These are phyloP conservation scores for Mellivora capensis DNA, from an alignment of 2,113 vertebrate genomes.

Conservation along the genomic window DNA sequence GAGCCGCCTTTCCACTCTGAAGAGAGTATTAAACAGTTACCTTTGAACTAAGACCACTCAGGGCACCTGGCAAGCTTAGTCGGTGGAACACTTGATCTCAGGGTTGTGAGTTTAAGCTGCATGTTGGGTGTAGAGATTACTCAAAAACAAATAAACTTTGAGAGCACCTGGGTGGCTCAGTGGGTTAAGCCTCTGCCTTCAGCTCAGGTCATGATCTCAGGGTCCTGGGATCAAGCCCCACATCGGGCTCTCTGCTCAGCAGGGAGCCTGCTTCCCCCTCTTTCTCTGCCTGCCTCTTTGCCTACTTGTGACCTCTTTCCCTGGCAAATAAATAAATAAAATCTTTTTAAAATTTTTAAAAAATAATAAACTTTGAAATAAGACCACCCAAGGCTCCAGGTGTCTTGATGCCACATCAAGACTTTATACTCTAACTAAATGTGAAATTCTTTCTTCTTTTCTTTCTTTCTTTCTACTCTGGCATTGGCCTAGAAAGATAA, in stretches of 20 bases:
- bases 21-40: not conserved
- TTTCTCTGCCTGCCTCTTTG: no score
- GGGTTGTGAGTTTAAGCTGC: not conserved
- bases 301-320: no score
- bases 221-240: no score
- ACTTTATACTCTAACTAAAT: not conserved
- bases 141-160: not conserved
- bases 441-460: not conserved
- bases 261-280: no score
- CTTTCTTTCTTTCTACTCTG: not conserved
- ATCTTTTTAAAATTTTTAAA: no score
- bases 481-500: not conserved
- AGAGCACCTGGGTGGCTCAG: no score
- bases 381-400: not conserved
- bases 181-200: no score
- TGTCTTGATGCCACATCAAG: not conserved
- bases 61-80: not conserved
- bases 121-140: not conserved
- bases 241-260: no score
- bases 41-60: not conserved
- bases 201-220: no score
- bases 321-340: no score
- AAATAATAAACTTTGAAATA: no score
- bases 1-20: not conserved
- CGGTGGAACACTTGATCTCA: not conserved